These are phyloP conservation scores for Gulo gulo DNA, from an alignment of 2,113 vertebrate species.

Conservation along the genomic window DNA sequence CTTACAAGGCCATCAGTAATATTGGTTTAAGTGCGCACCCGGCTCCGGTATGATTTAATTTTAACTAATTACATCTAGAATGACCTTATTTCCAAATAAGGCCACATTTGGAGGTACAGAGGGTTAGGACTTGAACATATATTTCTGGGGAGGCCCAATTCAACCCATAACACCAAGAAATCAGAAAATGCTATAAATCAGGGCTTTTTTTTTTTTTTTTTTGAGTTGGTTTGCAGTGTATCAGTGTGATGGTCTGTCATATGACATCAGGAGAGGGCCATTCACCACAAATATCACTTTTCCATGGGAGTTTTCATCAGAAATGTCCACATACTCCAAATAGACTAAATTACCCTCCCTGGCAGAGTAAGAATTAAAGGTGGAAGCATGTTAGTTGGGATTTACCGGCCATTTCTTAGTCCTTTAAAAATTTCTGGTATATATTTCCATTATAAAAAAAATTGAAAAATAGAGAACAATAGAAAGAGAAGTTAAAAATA, in stretches of 20 bases:
- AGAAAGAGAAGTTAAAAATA: background rate
- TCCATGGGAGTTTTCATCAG: background rate
- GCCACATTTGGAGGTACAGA: background rate
- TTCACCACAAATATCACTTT: background rate
- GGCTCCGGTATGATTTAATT: background rate
- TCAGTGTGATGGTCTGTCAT: background rate
- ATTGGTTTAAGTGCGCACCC: background rate
- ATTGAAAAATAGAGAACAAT: background rate
- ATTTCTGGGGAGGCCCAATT: background rate
- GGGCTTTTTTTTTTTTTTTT: background rate
- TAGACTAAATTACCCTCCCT: background rate
- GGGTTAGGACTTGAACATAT: background rate
- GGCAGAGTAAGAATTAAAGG: background rate
- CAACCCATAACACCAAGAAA: background rate
- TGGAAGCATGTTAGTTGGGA: background rate
- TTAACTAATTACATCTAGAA: background rate
- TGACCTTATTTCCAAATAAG: background rate
- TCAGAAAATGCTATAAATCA: background rate
- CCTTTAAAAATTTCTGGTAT: background rate
- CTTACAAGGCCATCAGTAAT: background rate
- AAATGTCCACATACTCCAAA: background rate
- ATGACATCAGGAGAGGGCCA: background rate
- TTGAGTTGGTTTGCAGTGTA: background rate
- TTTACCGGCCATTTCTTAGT: background rate
- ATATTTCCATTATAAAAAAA: background rate